A percentile compares a stretch with the other conserved stretches of the same genome.
phyloP scores from a whole-genome alignment of 2,797 vertebrate genomes.

The Thripadectes ignobilis region DNA sequence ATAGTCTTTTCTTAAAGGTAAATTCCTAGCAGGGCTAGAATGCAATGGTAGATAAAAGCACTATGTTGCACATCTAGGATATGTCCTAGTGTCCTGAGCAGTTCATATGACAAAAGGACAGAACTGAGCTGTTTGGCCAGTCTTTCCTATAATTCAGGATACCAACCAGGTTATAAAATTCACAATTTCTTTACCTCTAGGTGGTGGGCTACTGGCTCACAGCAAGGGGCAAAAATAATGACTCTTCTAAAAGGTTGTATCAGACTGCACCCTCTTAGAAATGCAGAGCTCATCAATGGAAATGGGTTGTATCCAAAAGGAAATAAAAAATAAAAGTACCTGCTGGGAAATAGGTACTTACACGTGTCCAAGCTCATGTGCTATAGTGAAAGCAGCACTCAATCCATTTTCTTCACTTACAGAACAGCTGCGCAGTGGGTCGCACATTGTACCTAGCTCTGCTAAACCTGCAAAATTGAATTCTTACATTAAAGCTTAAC shows the following conservation, averaged over 20 bases:
- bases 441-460: conserved; percentile 96
- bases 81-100: not conserved
- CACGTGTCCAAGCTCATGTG: conserved; percentile 97
- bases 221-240: not conserved
- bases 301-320: not conserved
- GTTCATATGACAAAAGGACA: not conserved
- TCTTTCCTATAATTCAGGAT: not conserved
- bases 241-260: not conserved
- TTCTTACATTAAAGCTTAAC: conserved; percentile 34
- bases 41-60: not conserved
- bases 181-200: not conserved
- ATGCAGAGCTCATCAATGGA: not conserved
- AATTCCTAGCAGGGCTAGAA: not conserved
- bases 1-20: not conserved
- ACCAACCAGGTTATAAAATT: not conserved
- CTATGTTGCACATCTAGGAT: not conserved
- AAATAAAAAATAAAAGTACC: not conserved
- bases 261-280: not conserved
- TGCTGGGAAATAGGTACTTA: conserved; percentile 80
- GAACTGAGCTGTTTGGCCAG: not conserved
- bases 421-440: conserved; percentile 92
- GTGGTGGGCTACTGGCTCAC: not conserved
- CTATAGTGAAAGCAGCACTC: conserved; percentile 95
- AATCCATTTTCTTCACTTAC: conserved; percentile 98
- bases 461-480: conserved; percentile 86